phyloP scores from a whole-genome alignment of 2,797 vertebrate species.

The Poeciliopsis presidionis region DNA sequence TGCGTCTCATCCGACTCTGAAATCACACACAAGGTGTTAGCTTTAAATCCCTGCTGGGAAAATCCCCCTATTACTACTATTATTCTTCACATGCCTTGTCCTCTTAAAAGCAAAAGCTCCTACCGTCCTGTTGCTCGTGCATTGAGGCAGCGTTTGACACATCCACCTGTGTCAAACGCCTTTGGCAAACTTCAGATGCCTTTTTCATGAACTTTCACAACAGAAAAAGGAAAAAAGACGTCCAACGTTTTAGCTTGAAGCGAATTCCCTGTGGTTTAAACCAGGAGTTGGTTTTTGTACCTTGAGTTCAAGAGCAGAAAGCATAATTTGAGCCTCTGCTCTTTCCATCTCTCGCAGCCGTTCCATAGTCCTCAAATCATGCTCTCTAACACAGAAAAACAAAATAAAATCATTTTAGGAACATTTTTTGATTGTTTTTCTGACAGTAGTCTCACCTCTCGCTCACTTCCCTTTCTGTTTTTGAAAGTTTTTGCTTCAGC shows the following conservation, averaged over 20 bases:
- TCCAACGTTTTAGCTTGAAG: not conserved
- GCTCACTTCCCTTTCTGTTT: constrained; percentile 66
- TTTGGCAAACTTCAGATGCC: constrained; percentile 13
- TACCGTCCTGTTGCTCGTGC: constrained; percentile 57
- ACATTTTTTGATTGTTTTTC: not conserved
- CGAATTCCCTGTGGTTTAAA: not conserved
- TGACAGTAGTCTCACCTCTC: constrained; percentile 61
- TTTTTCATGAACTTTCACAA: constrained; percentile 53
- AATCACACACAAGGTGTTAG: constrained; percentile 1
- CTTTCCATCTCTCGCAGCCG: constrained; percentile 57
- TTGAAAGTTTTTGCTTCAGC: constrained; percentile 63
- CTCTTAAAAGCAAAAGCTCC: not conserved
- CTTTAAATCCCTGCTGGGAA: constrained; percentile 7
- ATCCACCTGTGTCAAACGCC: constrained; percentile 13
- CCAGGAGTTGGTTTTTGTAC: constrained; percentile 38
- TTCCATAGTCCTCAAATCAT: constrained; percentile 57
- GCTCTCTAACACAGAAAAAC: constrained; percentile 52
- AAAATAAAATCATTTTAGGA: not conserved
- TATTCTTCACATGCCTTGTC: not conserved
- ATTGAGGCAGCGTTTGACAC: constrained; percentile 31
- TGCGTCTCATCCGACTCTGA: constrained; percentile 64
- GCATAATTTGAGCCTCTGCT: constrained; percentile 58
- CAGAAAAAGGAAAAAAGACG: not conserved
- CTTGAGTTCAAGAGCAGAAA: constrained; percentile 65
- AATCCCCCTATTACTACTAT: not conserved